A percentile compares a stretch with the other conserved stretches of the same genome.
phyloP scores from a whole-genome alignment of 1,140 invertebrate genomes.

The Drosophila pandora region DNA sequence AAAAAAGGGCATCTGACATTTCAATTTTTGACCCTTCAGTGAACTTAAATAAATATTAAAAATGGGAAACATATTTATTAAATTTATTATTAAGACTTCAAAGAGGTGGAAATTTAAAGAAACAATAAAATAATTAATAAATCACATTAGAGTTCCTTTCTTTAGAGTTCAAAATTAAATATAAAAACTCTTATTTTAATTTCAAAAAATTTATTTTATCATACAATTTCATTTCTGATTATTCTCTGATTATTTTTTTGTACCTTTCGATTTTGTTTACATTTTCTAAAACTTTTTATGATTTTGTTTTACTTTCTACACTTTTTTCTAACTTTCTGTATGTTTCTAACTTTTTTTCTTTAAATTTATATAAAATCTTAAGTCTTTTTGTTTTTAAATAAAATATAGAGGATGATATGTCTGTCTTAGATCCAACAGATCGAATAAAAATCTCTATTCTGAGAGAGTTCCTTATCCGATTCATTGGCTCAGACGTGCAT shows the following conservation, averaged over 20 bases:
- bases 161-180: background rate
- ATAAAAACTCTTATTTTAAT: background rate
- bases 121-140: too few species aligned
- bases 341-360: conserved; percentile 11
- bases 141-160: too few species aligned
- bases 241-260: background rate
- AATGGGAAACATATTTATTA: too few species aligned
- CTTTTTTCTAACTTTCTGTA: background rate
- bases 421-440: background rate
- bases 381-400: conserved; percentile 2
- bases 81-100: too few species aligned
- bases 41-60: background rate
- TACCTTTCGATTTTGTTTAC: background rate
- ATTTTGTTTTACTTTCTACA: conserved; percentile 7
- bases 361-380: background rate
- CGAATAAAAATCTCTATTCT: conserved; percentile 10
- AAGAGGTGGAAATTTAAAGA: too few species aligned
- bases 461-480: conserved; percentile 9
- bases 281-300: background rate
- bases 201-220: background rate
- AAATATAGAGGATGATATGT: background rate
- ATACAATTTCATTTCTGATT: background rate
- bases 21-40: conserved; percentile 11
- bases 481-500: background rate
- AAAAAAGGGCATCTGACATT: conserved; percentile 16